Evolutionary conservation across 2,888 invertebrate genomes (phyloP), one percentile per base, ranked within the genome.

Genomic region (Drosophila rellima): DNA sequence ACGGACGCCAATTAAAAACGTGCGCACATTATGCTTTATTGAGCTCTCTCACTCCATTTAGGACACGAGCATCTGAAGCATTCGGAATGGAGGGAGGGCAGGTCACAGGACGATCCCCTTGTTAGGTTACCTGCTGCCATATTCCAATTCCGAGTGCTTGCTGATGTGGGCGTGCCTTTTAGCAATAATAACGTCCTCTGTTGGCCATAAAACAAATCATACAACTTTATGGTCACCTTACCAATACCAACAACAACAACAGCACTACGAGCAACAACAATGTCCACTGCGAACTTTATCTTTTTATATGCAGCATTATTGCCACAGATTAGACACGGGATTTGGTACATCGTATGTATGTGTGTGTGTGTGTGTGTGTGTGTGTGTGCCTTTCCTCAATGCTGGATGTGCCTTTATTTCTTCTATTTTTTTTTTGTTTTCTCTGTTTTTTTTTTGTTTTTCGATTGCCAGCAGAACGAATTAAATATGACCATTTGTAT

Each of bases 171-270:
- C 88, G 82, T 87, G 86, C 80, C 89, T 76, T 74, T 84, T 82
- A 82, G 86, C 80, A 86, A 86, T 88, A 88, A 90, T 89, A 89
- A 82, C 83, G 86, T 88, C 89, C 88, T 80, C 77, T 71, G 90
- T 78, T 76, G 88, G 76, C 83, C 83, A 90, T 88, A 88, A 88
- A 88, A 90, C 90, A 90, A 88, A 90, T 88, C 90, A 90, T 88
- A 88, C 82, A 83, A 86, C 89, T 87, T 87, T 88, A 89, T 86
- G 84, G 87, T 83, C 83, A 80, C 73, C 85, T 82, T 74, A 69
- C 78, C 74, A 69, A 74, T 74, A 59, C 44, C 56, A 56, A 33
- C 31, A 55, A 31, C 29, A 40, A 31, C 47, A 20, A n/a, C 42
- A 29, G 18, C 50, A 23, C 5, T 15, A 37, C 10, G 4, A 20